phyloP scores from a whole-genome alignment of 2,797 vertebrate species.

The Babyrousa celebensis region DNA sequence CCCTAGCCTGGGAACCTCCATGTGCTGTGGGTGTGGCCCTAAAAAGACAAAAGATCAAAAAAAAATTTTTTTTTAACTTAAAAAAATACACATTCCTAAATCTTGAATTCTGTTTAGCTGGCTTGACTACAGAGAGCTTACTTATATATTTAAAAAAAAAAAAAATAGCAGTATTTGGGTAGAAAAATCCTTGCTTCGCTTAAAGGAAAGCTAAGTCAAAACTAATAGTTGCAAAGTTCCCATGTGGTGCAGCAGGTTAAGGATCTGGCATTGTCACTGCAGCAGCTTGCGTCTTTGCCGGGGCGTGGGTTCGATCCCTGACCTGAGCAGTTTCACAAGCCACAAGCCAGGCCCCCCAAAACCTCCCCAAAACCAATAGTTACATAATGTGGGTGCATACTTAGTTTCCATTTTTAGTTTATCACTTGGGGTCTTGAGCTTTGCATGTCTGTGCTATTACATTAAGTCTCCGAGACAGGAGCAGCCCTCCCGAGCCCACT shows the following conservation, averaged over 20 bases:
- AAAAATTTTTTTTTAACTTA: slow-evolving; percentile 55
- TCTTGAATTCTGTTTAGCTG: slow-evolving; percentile 30
- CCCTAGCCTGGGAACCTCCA: too few species aligned
- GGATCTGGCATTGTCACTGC: too few species aligned
- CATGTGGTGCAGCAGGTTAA: too few species aligned
- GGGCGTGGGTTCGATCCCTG: too few species aligned
- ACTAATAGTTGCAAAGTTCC: neutral
- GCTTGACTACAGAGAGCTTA: neutral
- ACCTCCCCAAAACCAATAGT: neutral
- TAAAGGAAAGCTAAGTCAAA: neutral
- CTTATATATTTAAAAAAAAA: neutral
- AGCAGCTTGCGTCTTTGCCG: too few species aligned
- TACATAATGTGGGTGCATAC: neutral
- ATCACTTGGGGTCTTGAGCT: neutral
- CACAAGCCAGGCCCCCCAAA: too few species aligned
- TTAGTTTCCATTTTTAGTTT: neutral
- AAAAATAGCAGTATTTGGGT: neutral
- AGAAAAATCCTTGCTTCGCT: neutral
- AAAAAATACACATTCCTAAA: slow-evolving; percentile 68
- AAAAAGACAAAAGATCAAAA: too few species aligned
- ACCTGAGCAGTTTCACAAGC: too few species aligned
- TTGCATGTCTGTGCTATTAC: neutral
- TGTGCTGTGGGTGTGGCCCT: too few species aligned
- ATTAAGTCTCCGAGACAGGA: neutral
- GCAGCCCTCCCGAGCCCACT: neutral